phyloP scores from a whole-genome alignment of 2,888 invertebrate genomes.

The Selenia dentaria region DNA sequence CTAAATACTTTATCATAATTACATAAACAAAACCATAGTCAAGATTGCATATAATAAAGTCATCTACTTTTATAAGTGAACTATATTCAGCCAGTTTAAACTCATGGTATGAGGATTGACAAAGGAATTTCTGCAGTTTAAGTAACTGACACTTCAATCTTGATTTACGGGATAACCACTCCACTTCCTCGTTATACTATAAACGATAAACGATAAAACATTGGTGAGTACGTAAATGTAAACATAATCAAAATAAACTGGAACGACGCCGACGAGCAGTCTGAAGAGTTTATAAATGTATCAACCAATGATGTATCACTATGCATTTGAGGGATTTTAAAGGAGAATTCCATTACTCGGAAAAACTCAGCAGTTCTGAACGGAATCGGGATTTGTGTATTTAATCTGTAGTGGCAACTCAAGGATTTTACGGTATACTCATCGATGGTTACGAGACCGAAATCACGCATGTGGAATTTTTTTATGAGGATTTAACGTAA shows the following conservation, averaged over 20 bases:
- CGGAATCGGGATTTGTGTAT: slow-evolving; percentile 2
- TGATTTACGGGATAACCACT: slow-evolving; percentile 17
- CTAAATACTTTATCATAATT: too few species aligned
- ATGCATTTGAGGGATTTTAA: slow-evolving; percentile 9
- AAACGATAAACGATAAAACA: slow-evolving; percentile 25
- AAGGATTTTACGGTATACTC: not conserved
- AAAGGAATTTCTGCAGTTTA: too few species aligned
- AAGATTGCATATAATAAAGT: too few species aligned
- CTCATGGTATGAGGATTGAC: too few species aligned
- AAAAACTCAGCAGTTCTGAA: slow-evolving; percentile 3
- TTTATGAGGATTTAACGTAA: too few species aligned
- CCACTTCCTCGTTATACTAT: slow-evolving; percentile 2
- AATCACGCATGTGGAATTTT: not conserved
- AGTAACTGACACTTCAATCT: not conserved
- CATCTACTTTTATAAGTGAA: too few species aligned
- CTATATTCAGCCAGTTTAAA: too few species aligned
- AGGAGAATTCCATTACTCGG: slow-evolving; percentile 25
- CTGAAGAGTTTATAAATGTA: slow-evolving; percentile 51
- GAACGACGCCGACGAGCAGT: slow-evolving; percentile 57
- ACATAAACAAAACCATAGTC: too few species aligned
- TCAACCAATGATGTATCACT: slow-evolving; percentile 33
- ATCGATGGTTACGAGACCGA: not conserved
- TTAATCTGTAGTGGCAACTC: too few species aligned
- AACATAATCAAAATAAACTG: slow-evolving; percentile 46
- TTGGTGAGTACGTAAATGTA: slow-evolving; percentile 22